phyloP scores from a whole-genome alignment of 30 jellyfish, hydroid and myxozoan species.

The Chrysaora quinquecirrha region DNA sequence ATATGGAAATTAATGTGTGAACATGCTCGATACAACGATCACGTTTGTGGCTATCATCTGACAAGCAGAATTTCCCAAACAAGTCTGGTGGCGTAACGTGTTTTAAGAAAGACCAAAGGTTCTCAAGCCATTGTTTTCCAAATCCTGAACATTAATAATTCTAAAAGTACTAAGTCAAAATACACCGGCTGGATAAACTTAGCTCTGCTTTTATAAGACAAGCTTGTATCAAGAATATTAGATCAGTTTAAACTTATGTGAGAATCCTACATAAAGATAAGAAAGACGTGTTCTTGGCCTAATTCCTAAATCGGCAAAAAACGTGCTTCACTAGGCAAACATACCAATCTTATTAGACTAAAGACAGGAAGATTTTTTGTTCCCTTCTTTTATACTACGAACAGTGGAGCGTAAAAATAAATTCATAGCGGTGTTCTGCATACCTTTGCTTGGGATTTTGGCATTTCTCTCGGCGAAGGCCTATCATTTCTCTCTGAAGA shows the following conservation, averaged over 20 bases:
- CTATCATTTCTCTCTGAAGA: background rate
- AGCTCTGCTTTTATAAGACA: background rate
- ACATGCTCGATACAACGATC: too few relatives aligned
- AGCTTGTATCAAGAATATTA: too few relatives aligned
- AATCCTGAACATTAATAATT: background rate
- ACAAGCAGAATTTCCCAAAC: background rate
- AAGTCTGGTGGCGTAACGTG: slow-evolving; percentile 11
- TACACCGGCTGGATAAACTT: background rate
- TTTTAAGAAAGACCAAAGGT: background rate
- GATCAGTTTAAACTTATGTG: too few relatives aligned
- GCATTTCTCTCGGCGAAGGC: background rate
- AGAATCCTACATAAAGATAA: too few relatives aligned
- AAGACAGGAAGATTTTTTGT: background rate
- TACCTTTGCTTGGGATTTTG: background rate
- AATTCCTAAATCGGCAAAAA: background rate
- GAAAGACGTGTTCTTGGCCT: too few relatives aligned
- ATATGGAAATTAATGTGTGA: too few relatives aligned
- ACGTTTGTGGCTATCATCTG: too few relatives aligned
- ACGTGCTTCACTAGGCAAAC: background rate
- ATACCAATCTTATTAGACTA: background rate
- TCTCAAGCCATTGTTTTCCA: background rate
- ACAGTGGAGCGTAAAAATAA: too few relatives aligned
- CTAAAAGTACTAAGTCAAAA: background rate
- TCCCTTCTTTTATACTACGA: background rate
- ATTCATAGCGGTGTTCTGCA: too few relatives aligned